Base-by-base conservation (phyloP, 2,888 invertebrate genomes). In the Cerastis leucographa region DNA sequence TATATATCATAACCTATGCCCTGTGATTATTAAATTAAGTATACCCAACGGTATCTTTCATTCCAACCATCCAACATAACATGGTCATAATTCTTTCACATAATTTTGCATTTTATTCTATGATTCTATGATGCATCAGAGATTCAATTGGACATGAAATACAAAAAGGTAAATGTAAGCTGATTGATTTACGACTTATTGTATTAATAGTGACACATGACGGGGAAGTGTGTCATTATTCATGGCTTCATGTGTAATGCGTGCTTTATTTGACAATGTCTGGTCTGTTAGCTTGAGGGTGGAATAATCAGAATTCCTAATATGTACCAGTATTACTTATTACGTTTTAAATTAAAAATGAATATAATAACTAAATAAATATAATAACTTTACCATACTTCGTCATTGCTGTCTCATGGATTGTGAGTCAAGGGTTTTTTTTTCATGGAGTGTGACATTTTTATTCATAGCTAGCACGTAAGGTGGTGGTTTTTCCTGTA, bases 251-350 rank as follows among this genome's bases (percentile, higher is more conserved):
- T 87, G 81, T 91, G 84, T 88, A 91, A 78, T 73, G 71, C 73
- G 71, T 81, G 80, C 83, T 85, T 86, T 85, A 87, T 89, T 89
- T 86, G 87, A 89, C 88, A 88, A 89, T 86, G 85, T 89, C 86
- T 85, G 62, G 76, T 72, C 80, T 83, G 14, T 56, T 51, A 25
- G 22, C 81, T 86, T 59, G 77, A 80, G 85, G 87, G 81, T 83
- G 72, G 75, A 81, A 73, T 85, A 89, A 89, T 90, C 78, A 19
- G 86, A 84, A 90, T 90, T 89, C 87, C 87, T 89, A 89, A 87
- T 88, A 87, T 75, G 80, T 81, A 78, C 68, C 17, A 61, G 40
- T 78, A 65, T 70, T 71, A 72, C 73, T 83, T 74, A 85, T 88
- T 35, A 83, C 79, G 80, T 88, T 85, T 64, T 67, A 83, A 87